Base-by-base conservation (phyloP, 2,888 invertebrate species). In the Gnatocerus cornutus region DNA sequence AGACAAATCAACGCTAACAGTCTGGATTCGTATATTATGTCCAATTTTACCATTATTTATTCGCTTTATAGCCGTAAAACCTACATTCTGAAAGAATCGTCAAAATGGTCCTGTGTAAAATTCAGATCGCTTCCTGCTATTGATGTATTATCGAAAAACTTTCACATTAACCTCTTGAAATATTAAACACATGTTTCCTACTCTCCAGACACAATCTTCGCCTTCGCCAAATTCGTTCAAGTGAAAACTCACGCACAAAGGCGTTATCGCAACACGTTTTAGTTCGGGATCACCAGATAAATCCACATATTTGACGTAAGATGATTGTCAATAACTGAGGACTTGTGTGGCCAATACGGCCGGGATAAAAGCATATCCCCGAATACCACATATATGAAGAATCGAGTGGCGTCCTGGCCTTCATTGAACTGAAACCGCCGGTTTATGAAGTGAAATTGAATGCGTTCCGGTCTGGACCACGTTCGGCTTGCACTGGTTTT, bases 241-340 rank as follows among this genome's bases (percentile, higher is more conserved):
- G 58, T 58, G 58, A 58, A 58, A 58, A 58, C 30, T 30, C 30
- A n/a, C 45, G 13, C 30, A 58, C 58, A 58, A 58, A 43, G 58
- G 46, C 29, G 13, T 58, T 58, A 45, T 58, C 58, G 27, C 58
- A 45, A 29, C 45, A 45, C 14, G 58, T 43, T 58, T 45, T 30
- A 46, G 58, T 58, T 43, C 45, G 27, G 30, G 58, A 58, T 58
- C 43, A 43, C 16, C 43, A 27, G 27, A 41, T 50, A 61, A 61
- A 61, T 50, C 61, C 61, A 3, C 13, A 48, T 37, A 61, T 61
- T 50, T 50, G 16, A 48, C 21, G 12, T 61, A 61, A 61, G 61
- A 50, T 61, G 61, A 50, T 61, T 48, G 61, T 61, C 48, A 61
- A 61, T 61, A 61, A 39, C 48, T 30, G 61, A 37, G 48, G 6